These are phyloP conservation scores for Melanaphis sacchari DNA, from an alignment of 1,140 invertebrate genomes.

Conservation along the genomic window DNA sequence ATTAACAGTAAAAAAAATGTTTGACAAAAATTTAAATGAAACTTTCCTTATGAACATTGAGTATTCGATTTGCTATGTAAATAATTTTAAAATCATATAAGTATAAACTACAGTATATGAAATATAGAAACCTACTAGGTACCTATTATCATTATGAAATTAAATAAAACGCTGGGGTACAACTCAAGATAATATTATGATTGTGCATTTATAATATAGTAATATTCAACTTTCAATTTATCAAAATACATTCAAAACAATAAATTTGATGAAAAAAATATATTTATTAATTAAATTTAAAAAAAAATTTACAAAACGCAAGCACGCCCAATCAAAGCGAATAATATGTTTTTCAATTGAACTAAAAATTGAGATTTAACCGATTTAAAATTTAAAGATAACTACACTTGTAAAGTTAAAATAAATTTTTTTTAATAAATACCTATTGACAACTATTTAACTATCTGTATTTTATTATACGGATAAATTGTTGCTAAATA, in stretches of 20 bases:
- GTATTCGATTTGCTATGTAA: not conserved
- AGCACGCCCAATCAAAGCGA: not conserved
- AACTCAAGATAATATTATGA: not conserved
- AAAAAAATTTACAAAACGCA: no score
- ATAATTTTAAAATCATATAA: not conserved
- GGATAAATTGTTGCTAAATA: not conserved
- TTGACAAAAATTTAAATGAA: not conserved
- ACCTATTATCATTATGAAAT: no score
- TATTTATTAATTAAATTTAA: no score
- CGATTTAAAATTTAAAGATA: not conserved
- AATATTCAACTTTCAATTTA: not conserved
- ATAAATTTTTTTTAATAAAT: not conserved
- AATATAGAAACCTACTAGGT: no score
- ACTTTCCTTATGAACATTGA: not conserved
- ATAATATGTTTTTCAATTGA: not conserved
- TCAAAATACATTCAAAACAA: not conserved
- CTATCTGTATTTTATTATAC: not conserved
- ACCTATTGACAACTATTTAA: not conserved
- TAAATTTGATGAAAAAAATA: not conserved
- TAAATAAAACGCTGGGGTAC: not conserved
- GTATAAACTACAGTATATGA: no score
- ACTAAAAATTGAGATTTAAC: not conserved
- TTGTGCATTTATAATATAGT: not conserved
- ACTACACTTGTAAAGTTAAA: not conserved
- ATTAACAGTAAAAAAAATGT: not conserved